Evolutionary conservation across 2,113 vertebrate genomes (phyloP).

Genomic region (Saguinus midas): DNA sequence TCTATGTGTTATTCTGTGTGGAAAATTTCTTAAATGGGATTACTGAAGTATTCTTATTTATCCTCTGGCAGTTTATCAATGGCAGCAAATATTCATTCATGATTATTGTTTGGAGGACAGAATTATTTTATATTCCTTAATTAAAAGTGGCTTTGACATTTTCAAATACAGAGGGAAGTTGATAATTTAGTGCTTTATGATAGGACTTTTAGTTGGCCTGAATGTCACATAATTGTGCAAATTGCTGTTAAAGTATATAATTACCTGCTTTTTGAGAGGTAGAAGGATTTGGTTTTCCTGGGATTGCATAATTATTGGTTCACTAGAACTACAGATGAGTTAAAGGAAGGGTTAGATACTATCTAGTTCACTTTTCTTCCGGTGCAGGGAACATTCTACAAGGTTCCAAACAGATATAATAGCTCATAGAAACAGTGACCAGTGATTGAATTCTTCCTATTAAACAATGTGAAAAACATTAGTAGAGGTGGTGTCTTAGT

Average conservation of each 20-base stretch:
- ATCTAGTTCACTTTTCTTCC: not conserved
- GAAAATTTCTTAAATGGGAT: not conserved
- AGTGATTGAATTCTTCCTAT: not conserved
- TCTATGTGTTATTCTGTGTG: not conserved
- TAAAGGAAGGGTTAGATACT: not conserved
- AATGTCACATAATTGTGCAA: not conserved
- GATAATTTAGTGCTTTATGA: not conserved
- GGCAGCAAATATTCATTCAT: not conserved
- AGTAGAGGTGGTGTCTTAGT: not conserved
- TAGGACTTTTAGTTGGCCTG: not conserved
- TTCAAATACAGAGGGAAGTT: not conserved
- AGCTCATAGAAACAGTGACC: not conserved
- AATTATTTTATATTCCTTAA: not conserved
- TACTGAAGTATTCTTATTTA: not conserved
- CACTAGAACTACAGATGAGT: not conserved
- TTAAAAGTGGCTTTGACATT: slow-evolving; percentile 42
- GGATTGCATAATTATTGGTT: not conserved
- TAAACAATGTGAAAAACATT: not conserved
- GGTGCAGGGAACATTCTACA: not conserved
- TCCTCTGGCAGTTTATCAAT: not conserved
- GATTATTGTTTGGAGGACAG: not conserved
- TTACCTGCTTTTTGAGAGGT: not conserved
- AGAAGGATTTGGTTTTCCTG: not conserved
- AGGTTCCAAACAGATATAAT: not conserved
- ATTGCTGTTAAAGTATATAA: not conserved